These are phyloP conservation scores for Meganola albula DNA, from an alignment of 2,888 invertebrate genomes.

Conservation along the genomic window DNA sequence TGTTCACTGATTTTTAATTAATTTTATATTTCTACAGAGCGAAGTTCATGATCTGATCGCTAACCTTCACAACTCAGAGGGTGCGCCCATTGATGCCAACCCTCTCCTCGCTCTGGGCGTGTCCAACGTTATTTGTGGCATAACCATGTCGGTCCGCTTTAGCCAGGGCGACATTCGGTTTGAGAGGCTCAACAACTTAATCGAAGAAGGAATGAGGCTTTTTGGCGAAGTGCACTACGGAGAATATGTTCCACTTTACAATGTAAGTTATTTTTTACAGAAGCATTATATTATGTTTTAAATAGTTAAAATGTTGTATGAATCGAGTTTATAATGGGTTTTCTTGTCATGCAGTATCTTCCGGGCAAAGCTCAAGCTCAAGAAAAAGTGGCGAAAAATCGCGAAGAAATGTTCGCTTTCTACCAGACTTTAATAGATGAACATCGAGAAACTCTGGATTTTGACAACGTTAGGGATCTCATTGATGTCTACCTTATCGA, in stretches of 20 bases:
- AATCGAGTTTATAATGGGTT: no score
- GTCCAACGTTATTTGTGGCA: conserved; percentile 93
- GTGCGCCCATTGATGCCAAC: conserved; percentile 85
- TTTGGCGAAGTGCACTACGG: conserved; percentile 90
- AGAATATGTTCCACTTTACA: conserved; percentile 89
- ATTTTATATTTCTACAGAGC: conserved; percentile 63
- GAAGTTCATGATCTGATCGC: conserved; percentile 87
- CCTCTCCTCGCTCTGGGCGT: conserved; percentile 87
- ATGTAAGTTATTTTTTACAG: no score
- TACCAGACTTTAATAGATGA: conserved; percentile 90
- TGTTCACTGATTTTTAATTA: no score
- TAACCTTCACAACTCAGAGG: conserved; percentile 79
- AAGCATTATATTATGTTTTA: no score
- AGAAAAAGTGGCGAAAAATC: conserved; percentile 81
- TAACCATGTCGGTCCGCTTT: conserved; percentile 93
- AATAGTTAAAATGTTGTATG: no score
- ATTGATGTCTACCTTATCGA: conserved; percentile 91
- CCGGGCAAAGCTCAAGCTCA: conserved; percentile 80
- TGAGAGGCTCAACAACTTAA: conserved; percentile 87
- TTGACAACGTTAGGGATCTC: conserved; percentile 86
- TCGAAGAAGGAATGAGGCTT: conserved; percentile 93
- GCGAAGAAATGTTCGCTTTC: conserved; percentile 90
- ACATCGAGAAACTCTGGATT: conserved; percentile 86
- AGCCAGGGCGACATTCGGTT: conserved; percentile 87
- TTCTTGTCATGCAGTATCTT: conserved; percentile 70